Evolutionary conservation across 2,113 vertebrate genomes (phyloP).

Genomic region (Mesembrinibis cayennensis): DNA sequence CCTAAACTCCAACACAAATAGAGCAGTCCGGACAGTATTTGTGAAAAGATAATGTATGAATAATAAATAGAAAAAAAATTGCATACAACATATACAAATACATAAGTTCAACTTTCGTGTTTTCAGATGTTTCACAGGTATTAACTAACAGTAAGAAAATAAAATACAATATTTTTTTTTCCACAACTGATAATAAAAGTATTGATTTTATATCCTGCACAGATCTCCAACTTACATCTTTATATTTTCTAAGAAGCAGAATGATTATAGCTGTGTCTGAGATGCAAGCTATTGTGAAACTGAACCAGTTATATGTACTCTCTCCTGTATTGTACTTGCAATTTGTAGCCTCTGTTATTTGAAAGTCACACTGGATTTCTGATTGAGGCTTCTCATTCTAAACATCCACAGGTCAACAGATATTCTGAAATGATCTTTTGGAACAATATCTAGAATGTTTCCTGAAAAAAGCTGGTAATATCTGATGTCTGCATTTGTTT

Average conservation of each 20-base stretch:
- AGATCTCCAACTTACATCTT: neutral
- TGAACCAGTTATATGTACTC: neutral
- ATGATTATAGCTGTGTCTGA: neutral
- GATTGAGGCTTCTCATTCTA: neutral
- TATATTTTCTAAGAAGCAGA: neutral
- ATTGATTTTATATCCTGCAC: neutral
- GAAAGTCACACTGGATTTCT: neutral
- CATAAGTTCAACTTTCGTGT: neutral
- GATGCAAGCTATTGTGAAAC: neutral
- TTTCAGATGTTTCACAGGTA: neutral
- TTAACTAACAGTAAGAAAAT: neutral
- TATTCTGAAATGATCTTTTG: neutral
- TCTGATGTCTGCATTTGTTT: neutral
- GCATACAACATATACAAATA: neutral
- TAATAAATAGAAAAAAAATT: neutral
- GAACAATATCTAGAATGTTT: neutral
- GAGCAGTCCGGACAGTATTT: neutral
- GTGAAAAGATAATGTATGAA: neutral
- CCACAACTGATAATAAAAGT: neutral
- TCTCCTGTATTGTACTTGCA: neutral
- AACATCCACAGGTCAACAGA: neutral
- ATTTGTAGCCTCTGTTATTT: neutral
- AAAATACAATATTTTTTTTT: neutral
- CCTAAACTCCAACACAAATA: neutral
- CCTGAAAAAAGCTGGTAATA: neutral